Base-by-base conservation (phyloP, 2,113 vertebrate species). In the Taxidea taxus region DNA sequence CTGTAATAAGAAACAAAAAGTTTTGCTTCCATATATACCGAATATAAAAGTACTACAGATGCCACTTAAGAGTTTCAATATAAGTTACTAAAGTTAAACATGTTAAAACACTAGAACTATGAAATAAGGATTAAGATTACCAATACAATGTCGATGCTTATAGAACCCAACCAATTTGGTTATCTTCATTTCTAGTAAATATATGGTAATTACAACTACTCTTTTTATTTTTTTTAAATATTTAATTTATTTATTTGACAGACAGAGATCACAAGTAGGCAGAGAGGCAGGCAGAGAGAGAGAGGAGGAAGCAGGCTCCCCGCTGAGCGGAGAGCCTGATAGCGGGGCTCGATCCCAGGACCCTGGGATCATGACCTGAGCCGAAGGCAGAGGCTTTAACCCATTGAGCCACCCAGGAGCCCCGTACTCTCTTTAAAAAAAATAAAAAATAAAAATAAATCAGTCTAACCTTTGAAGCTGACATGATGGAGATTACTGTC, bases 1-100 rank as follows among this genome's bases (percentile, higher is more conserved):
- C 99, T 98, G 60, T 47, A 94, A 98, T 56, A 20, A 88, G 97
- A 98, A 91, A 96, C 58, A 75, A 96, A 80, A 87, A 75, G 23
- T 51, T 90, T 74, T 85, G 42, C 62, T 93, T 70, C 56, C 21
- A 64, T 56, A 54, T 34, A 74, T 34, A 81, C 47, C 82, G 93
- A 82, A 74, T 54, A 94, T 25, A 78, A 81, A n/a, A 74, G 54
- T 58, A 87, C 20, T 88, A 89, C 23, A 20, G 80, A 68, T 81
- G 78, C 7, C 62, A 96, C 21, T 86, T 87, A 93, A 44, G 54
- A 92, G n/a, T 95, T 88, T 94, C 39, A 82, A 58, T 80, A 47
- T 14, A 92, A 88, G 25, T 66, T 88, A 87, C 39, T 95, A 68
- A 64, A 91, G 27, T 37, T 87, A 80, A 51, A 80, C 82, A 75